Evolutionary conservation across 1,140 invertebrate genomes (phyloP).

Genomic region (Calephelis virginiensis): DNA sequence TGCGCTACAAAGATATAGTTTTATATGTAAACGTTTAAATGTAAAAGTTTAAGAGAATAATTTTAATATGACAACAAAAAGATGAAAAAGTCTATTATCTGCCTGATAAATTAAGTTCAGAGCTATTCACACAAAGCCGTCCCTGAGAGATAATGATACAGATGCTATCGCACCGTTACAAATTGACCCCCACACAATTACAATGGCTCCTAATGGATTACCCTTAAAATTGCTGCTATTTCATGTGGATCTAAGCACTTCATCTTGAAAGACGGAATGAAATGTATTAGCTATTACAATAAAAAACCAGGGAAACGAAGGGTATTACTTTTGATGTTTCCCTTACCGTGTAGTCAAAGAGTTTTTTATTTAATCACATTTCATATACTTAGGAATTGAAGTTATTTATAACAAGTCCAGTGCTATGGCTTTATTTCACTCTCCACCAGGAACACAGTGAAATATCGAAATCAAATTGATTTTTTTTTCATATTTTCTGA

Average conservation of each 20-base stretch:
- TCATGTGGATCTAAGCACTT: conserved; percentile 12
- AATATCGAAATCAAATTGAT: too few species aligned
- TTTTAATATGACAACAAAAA: not conserved
- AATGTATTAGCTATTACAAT: conserved; percentile 13
- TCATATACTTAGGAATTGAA: not conserved
- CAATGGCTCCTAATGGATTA: conserved; percentile 17
- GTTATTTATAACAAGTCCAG: too few species aligned
- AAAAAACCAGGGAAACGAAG: not conserved
- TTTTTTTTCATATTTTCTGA: too few species aligned
- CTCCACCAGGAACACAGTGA: too few species aligned
- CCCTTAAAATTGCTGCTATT: conserved; percentile 15
- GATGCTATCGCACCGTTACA: conserved; percentile 11
- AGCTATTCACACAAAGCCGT: conserved; percentile 6
- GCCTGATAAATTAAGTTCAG: conserved; percentile 5
- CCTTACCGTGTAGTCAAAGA: not conserved
- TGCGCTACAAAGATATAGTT: too few species aligned
- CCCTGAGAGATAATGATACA: conserved; percentile 8
- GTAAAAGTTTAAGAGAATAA: too few species aligned
- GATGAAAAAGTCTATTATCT: conserved; percentile 10
- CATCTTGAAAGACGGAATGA: conserved; percentile 12
- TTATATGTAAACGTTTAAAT: too few species aligned
- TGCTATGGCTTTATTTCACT: too few species aligned
- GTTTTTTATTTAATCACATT: not conserved
- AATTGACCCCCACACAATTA: conserved; percentile 17
- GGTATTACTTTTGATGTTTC: conserved; percentile 6